Evolutionary conservation across 2,113 vertebrate species (phyloP).

Genomic region (Cathartes aura): DNA sequence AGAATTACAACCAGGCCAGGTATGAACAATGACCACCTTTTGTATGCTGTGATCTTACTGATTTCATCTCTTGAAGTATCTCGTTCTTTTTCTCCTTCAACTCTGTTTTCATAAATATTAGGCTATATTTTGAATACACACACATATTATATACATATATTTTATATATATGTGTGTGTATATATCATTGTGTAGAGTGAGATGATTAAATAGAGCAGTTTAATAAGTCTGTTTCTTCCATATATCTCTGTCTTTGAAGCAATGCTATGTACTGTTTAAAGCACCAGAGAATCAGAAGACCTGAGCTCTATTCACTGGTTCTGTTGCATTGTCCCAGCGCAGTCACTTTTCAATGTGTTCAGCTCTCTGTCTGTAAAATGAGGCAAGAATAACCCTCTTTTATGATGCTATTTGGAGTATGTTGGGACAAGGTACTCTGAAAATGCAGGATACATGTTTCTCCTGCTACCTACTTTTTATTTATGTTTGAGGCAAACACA

Average conservation of each 20-base stretch:
- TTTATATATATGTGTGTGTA: background rate
- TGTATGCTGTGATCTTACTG: background rate
- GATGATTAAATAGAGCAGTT: background rate
- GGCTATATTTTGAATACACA: background rate
- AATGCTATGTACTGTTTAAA: background rate
- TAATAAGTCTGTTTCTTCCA: background rate
- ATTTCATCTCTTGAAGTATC: background rate
- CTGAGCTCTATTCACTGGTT: background rate
- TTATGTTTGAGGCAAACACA: background rate
- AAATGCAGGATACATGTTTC: background rate
- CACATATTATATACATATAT: background rate
- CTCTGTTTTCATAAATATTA: background rate
- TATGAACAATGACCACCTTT: slow-evolving; percentile 53
- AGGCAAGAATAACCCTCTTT: background rate
- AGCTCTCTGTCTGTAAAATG: background rate
- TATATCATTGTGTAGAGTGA: background rate
- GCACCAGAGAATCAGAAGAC: background rate
- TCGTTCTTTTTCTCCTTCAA: background rate
- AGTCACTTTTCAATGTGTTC: background rate
- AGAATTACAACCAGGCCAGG: slow-evolving; percentile 86
- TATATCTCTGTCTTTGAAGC: background rate
- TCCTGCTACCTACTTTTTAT: background rate
- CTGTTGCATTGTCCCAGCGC: background rate
- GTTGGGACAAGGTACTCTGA: background rate
- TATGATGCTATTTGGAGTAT: background rate